Percentiles rank a stretch among this genome's conserved stretches.
phyloP scores from a whole-genome alignment of 2,113 vertebrate genomes.

The Solea solea region DNA sequence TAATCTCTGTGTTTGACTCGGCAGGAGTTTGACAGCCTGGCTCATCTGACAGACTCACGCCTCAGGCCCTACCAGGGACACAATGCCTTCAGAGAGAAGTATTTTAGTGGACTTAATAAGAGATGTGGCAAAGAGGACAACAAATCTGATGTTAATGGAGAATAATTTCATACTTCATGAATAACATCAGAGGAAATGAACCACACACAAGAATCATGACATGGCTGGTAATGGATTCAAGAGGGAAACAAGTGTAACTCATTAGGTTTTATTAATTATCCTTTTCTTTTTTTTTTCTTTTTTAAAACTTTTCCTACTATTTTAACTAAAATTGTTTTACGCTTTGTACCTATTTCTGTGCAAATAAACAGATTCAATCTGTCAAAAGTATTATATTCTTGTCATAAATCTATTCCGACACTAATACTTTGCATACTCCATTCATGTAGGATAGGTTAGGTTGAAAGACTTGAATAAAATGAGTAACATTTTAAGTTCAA shows the following conservation, averaged over 20 bases:
- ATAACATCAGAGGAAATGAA: not conserved
- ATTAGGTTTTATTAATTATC: not conserved
- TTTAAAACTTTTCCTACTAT: constrained; percentile 18
- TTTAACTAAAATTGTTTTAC: constrained; percentile 24
- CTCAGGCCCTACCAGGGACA: constrained; percentile 90
- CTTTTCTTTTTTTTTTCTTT: not conserved
- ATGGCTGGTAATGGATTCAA: constrained; percentile 4
- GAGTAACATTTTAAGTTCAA: no score
- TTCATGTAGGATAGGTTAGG: no score
- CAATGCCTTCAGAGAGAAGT: constrained; percentile 98
- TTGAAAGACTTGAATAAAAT: no score
- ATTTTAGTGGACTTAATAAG: constrained; percentile 95
- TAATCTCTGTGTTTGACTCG: constrained; percentile 26
- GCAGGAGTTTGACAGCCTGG: constrained; percentile 85
- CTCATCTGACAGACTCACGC: constrained; percentile 78
- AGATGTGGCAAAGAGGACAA: constrained; percentile 86
- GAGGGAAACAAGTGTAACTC: not conserved
- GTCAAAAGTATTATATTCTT: no score
- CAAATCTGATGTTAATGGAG: constrained; percentile 66
- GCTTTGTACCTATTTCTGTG: constrained; percentile 14
- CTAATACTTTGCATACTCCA: no score
- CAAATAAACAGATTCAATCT: constrained; percentile 45
- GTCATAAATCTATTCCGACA: no score
- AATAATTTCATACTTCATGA: constrained; percentile 44
- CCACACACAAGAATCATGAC: not conserved